Evolutionary conservation across 2,113 vertebrate species (phyloP), one percentile per base, ranked within the genome.

Genomic region (Dipodomys ordii): DNA sequence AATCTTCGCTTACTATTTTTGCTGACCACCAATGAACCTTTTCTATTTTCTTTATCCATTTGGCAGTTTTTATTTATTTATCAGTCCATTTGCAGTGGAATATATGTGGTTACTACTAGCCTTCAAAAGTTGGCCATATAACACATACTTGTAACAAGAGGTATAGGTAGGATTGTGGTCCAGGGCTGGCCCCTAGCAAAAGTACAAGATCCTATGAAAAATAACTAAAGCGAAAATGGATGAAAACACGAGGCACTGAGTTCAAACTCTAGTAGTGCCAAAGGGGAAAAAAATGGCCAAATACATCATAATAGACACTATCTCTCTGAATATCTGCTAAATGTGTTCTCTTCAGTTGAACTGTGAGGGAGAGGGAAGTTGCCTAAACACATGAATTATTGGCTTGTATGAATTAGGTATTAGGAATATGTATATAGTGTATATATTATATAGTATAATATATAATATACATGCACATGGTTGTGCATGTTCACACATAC

Each of bases 11-110:
- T 90, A 39, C 49, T 90, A 28, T 69, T 94, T 97, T 92, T 97
- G 89, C 97, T 98, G 98, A 98, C 97, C 98, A 97, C 89, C 0
- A 92, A 97, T 98, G 98, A 98, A 96, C 91, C 97, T 97, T 97
- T 97, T 97, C 90, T 97, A 64, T 96, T 98, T 98, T 98, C 97
- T 98, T 98, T 97, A 92, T 94, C 78, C 72, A 83, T 95, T 94
- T 97, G 69, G 92, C 89, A 95, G 35, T 94, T 96, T 94, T 97
- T 93, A 44, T 95, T 96, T 95, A 89, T 49, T n/a, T 95, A 89
- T 49, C 30, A 94, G 68, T 57, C 91, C 62, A 79, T 96, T 86
- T 94, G 0, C 93, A 91, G 57, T 72, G 46, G 68, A 86, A 32
- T 27, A 30, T 78, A 15, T 65, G 6, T 64, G 23, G 46, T 87